Evolutionary conservation across 2,797 vertebrate genomes (phyloP), one percentile per base, ranked within the genome.

Genomic region (Scarus forsteni): DNA sequence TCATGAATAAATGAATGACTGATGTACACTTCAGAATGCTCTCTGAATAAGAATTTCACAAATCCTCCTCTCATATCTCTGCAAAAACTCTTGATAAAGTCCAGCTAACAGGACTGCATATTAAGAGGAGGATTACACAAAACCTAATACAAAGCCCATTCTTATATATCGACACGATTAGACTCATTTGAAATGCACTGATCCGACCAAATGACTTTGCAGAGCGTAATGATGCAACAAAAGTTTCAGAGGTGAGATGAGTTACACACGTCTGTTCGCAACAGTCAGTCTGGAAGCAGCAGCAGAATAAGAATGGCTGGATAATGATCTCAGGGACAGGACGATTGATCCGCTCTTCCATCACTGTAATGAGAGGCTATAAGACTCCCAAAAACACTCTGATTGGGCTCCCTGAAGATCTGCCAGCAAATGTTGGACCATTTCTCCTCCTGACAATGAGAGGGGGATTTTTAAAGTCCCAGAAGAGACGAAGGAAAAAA

Each of bases 321-420:
- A 74, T 87, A 85, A 89, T 85, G 76, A 89, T 85, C 81, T 83
- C 19, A 10, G 70, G 76, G 79, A 82, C 57, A 16, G 42, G 59
- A 57, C 66, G 77, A 86, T 85, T 81, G 77, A 86, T 86, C 77
- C 56, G 44, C 72, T 83, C 67, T 63, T 85, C 78, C 46, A 67
- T 81, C 84, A 78, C 54, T 50, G 63, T 87, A 84, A 86, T 79
- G 72, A 84, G 79, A 81, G 66, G 73, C 77, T 63, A 55, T 71
- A 72, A 83, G 54, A 66, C 44, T 79, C 59, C 57, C 66, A 49
- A 55, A 27, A 73, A 62, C 65, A 62, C 73, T 81, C 57, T 67
- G 70, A 75, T 53, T 65, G 59, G 61, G 60, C 42, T 82, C 78
- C 64, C 57, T n/a, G 38, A 84, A 80, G 60, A 77, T 67, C 64